Base-by-base conservation (phyloP, 2,888 invertebrate species). In the Drosophila nigricruria region DNA sequence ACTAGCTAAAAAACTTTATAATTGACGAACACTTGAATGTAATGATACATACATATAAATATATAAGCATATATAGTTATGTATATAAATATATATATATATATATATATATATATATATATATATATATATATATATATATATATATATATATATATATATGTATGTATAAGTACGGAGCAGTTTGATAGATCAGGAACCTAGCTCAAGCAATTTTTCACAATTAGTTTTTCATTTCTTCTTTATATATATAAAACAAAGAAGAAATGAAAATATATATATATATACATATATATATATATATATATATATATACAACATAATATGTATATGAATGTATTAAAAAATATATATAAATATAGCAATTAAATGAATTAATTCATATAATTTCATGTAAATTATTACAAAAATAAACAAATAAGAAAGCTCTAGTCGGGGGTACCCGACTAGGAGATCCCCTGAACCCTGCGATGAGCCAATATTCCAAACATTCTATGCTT, bases 321-420 rank as follows among this genome's bases (percentile, higher is more conserved):
- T n/a, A n/a, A n/a, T n/a, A n/a, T n/a, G n/a, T n/a, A n/a, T n/a
- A n/a, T n/a, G n/a, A n/a, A n/a, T n/a, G n/a, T n/a, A n/a, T n/a
- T n/a, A n/a, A n/a, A n/a, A n/a, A n/a, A n/a, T n/a, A n/a, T n/a
- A n/a, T n/a, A n/a, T n/a, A n/a, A n/a, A n/a, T n/a, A n/a, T n/a
- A n/a, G n/a, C 57, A 10, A 25, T 70, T 72, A 83, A 83, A 77
- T 74, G 38, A 65, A 69, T 73, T 73, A 70, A 43, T 63, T 56
- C 66, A 61, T 88, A 79, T 83, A 56, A 74, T 85, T 79, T 84
- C 34, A 73, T 82, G 88, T 82, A 82, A 70, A 82, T 79, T 82
- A 85, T 70, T 79, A n/a, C n/a, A n/a, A n/a, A 71, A 77, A 67
- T 34, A 58, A 69, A 36, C 1, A 36, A 36, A 1, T 25, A 25